phyloP scores from a whole-genome alignment of 2,888 invertebrate species.

The Eupithecia inturbata region DNA sequence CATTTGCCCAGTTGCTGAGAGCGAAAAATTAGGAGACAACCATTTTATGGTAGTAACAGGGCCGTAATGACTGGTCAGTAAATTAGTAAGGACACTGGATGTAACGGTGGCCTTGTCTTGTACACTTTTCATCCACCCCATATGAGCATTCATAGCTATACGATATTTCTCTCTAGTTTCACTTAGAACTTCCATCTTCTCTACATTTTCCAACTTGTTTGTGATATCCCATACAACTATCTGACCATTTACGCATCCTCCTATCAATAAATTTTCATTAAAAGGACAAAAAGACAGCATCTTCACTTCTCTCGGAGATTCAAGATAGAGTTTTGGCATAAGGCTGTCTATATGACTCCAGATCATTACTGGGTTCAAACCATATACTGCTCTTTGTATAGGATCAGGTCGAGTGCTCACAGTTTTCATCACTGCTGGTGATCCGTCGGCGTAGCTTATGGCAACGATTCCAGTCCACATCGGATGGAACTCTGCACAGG shows the following conservation, averaged over 20 bases:
- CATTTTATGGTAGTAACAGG: constrained; percentile 87
- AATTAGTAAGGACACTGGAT: constrained; percentile 85
- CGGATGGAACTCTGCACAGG: constrained; percentile 88
- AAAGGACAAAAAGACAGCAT: constrained; percentile 87
- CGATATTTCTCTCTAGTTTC: constrained; percentile 86
- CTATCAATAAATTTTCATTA: constrained; percentile 87
- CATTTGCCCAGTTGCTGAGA: constrained; percentile 85
- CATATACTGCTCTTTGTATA: constrained; percentile 84
- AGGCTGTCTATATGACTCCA: constrained; percentile 90
- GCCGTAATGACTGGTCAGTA: constrained; percentile 85
- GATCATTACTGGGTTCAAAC: constrained; percentile 87
- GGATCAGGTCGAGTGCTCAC: constrained; percentile 71
- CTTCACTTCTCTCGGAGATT: constrained; percentile 87
- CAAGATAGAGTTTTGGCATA: constrained; percentile 87
- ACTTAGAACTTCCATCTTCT: constrained; percentile 85
- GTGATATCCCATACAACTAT: constrained; percentile 88
- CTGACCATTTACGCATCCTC: constrained; percentile 89
- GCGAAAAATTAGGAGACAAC: constrained; percentile 85
- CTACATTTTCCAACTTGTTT: constrained; percentile 85
- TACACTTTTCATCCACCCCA: constrained; percentile 88
- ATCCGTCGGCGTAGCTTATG: constrained; percentile 86
- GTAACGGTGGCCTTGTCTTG: constrained; percentile 83
- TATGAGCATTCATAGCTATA: constrained; percentile 84
- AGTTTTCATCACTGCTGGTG: constrained; percentile 76
- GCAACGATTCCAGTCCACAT: constrained; percentile 88